phyloP scores from a whole-genome alignment of 2,797 vertebrate genomes.

The Capromys pilorides region DNA sequence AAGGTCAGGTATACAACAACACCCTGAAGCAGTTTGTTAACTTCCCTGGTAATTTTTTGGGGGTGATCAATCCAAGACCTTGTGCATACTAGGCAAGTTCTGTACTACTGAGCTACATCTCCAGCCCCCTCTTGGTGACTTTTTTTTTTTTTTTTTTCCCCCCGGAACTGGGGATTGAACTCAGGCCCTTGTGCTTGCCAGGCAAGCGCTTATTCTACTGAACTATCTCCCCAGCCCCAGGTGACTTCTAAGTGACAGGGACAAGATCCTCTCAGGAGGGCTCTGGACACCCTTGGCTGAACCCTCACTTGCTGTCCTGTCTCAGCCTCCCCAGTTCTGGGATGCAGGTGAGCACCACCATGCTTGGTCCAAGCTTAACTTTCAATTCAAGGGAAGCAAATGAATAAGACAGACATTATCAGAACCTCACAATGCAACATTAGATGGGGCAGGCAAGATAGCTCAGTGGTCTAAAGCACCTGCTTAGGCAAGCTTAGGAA shows the following conservation, averaged over 20 bases:
- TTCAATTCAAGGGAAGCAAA: neutral
- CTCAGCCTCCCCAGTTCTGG: neutral
- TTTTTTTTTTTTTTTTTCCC: neutral
- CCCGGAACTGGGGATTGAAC: too few species aligned
- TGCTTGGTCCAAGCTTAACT: neutral
- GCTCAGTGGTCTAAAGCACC: too few species aligned
- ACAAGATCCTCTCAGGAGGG: neutral
- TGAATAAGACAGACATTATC: neutral
- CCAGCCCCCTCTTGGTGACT: neutral
- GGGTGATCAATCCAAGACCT: neutral
- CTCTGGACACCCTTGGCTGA: too few species aligned
- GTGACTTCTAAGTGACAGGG: neutral
- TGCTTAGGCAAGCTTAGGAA: too few species aligned
- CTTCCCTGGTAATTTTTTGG: neutral
- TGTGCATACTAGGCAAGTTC: too few species aligned
- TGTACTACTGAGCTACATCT: too few species aligned
- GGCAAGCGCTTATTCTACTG: too few species aligned
- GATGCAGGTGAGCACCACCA: too few species aligned
- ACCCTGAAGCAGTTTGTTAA: neutral
- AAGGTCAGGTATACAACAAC: neutral
- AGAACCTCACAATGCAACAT: too few species aligned
- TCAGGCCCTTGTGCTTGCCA: neutral
- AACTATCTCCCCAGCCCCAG: neutral
- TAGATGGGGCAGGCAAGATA: too few species aligned
- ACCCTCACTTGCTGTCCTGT: neutral